Base-by-base conservation (phyloP, 1,140 invertebrate genomes). In the Ips nitidus region DNA sequence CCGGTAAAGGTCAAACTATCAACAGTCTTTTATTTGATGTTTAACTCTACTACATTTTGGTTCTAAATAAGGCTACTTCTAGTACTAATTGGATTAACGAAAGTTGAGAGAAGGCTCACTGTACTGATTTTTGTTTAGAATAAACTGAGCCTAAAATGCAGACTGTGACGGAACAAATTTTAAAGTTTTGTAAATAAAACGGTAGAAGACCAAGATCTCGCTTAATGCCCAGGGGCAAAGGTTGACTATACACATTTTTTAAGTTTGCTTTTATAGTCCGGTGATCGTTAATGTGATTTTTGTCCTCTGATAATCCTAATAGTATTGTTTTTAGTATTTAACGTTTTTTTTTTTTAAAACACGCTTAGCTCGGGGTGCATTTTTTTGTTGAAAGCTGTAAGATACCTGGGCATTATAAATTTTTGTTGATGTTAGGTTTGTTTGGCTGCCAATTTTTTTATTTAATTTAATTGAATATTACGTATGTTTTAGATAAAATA, bases 381-480 rank as follows among this genome's bases (percentile, higher is more conserved):
- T 37, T 55, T n/a, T 55, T 55, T 22, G 52, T 55, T 8, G 8
- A 36, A 6, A 7, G 6, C 6, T 5, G n/a, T 38, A 45, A 45
- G 40, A 62, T 36, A 57, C 53, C 64, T 57, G 64, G 64, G 64
- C 64, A 66, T 66, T 66, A 57, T 2, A 57, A 50, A 8, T 50
- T 50, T 22, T 22, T 62, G 50, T 64, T 64, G 64, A 57, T 66
- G 64, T 66, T 66, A 57, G 55, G 64, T 66, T 53, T 58, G 52
- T 57, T 55, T 57, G 41, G 64, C 64, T 68, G 56, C 47, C 47
- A 60, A 59, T 67, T 41, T 52, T 41, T 37, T 6, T 60, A 22
- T 43, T 55, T 55, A n/a, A 47, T 55, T 55, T 22, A 22, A 36
- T 55, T 55, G 6, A n/a, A 36, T 42, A 22, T 52, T 62, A 40